These are phyloP conservation scores for Teleogryllus occipitalis DNA, from an alignment of 1,140 invertebrate genomes.

Conservation along the genomic window DNA sequence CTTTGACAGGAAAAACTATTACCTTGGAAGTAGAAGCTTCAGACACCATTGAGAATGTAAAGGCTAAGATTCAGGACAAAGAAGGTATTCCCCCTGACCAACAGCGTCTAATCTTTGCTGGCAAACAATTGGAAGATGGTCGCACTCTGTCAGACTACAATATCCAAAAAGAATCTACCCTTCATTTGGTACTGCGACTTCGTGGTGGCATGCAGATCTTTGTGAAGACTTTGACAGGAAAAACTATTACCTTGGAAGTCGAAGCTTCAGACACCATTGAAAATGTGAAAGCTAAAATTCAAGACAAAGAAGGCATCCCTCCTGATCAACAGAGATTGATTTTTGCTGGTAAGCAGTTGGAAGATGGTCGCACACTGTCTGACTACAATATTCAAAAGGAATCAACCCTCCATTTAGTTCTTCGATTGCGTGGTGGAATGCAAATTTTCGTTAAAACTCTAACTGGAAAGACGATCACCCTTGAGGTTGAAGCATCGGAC, in stretches of 20 bases:
- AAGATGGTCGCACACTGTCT: slow-evolving; percentile 55
- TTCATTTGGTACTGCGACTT: slow-evolving; percentile 57
- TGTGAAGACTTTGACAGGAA: slow-evolving; percentile 63
- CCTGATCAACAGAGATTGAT: slow-evolving; percentile 46
- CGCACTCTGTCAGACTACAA: slow-evolving; percentile 54
- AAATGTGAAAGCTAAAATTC: slow-evolving; percentile 91
- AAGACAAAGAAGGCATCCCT: slow-evolving; percentile 74
- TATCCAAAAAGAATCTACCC: slow-evolving; percentile 53
- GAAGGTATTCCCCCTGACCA: slow-evolving; percentile 69
- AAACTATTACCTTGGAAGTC: slow-evolving; percentile 66
- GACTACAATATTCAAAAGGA: slow-evolving; percentile 67
- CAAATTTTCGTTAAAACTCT: slow-evolving; percentile 79
- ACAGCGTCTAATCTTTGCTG: slow-evolving; percentile 67
- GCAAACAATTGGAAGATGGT: slow-evolving; percentile 70
- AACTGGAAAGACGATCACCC: slow-evolving; percentile 68
- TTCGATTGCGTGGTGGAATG: slow-evolving; percentile 58
- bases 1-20: slow-evolving; percentile 78
- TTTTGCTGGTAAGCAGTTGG: slow-evolving; percentile 62
- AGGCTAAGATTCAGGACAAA: slow-evolving; percentile 72
- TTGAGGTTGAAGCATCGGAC: slow-evolving; percentile 75
- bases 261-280: slow-evolving; percentile 84
- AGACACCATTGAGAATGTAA: slow-evolving; percentile 81
- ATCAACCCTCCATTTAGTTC: slow-evolving; percentile 67
- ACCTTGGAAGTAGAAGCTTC: slow-evolving; percentile 69
- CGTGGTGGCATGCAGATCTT: slow-evolving; percentile 61